Conservation (phyloP, 2,797 vertebrate species). For the Labeo calbasu region DNA sequence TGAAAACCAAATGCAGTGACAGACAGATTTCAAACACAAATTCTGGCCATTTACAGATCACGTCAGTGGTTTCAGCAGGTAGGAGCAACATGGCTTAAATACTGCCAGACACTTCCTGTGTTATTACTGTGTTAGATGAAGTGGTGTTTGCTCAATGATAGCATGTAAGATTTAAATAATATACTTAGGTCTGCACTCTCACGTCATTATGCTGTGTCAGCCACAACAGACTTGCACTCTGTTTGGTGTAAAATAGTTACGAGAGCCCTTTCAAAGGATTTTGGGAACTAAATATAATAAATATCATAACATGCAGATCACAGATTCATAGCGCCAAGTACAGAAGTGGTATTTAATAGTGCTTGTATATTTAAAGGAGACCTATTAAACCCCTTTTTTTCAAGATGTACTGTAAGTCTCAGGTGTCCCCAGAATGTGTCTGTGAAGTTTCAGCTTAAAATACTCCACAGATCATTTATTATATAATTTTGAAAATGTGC, state of each 20-base stretch:
- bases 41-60: not conserved
- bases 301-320: not conserved
- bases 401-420: no score
- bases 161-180: not conserved
- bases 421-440: no score
- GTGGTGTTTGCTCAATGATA: not conserved
- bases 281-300: not conserved
- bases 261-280: not conserved
- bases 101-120: not conserved
- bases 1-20: not conserved
- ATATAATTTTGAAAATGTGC: no score
- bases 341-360: not conserved
- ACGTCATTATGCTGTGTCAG: slow-evolving; percentile 1
- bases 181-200: not conserved
- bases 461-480: no score
- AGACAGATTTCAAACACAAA: not conserved
- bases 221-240: not conserved
- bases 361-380: not conserved
- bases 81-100: not conserved
- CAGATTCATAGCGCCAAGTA: not conserved
- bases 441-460: no score
- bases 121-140: not conserved
- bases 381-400: no score
- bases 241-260: not conserved
- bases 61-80: not conserved